phyloP scores from a whole-genome alignment of 2,888 invertebrate genomes.

The Hirudinaria manillensis region DNA sequence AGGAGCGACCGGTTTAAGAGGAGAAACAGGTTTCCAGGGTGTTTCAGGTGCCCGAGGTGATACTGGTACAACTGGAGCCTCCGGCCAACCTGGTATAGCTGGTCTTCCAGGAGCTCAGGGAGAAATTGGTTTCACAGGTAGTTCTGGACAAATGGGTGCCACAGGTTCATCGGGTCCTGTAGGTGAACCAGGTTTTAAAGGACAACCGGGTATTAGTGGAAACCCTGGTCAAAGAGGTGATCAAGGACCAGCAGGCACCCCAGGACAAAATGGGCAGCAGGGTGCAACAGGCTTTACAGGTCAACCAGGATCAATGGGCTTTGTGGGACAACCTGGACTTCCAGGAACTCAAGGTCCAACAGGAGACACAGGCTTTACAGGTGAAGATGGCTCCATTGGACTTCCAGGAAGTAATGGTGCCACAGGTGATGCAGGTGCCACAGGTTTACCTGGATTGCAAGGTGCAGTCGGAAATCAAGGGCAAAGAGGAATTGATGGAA shows the following conservation, averaged over 20 bases:
- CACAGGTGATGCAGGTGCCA: slow-evolving; percentile 11
- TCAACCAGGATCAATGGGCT: slow-evolving; percentile 30
- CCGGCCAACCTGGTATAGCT: slow-evolving; percentile 25
- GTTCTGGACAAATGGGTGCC: slow-evolving; percentile 31
- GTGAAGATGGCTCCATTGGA: slow-evolving; percentile 29
- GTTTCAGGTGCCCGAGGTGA: slow-evolving; percentile 32
- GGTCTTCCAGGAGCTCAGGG: slow-evolving; percentile 20
- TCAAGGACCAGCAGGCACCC: slow-evolving; percentile 31
- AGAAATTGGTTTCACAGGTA: slow-evolving; percentile 24
- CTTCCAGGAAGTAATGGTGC: slow-evolving; percentile 24
- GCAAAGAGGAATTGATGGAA: slow-evolving; percentile 32
- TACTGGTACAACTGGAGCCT: slow-evolving; percentile 29
- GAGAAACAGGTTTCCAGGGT: slow-evolving; percentile 18
- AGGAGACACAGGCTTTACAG: slow-evolving; percentile 43
- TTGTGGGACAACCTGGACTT: slow-evolving; percentile 33
- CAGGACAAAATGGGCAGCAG: slow-evolving; percentile 32
- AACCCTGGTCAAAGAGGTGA: slow-evolving; percentile 33
- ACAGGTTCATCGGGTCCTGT: slow-evolving; percentile 31
- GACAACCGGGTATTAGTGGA: slow-evolving; percentile 30
- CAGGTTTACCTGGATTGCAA: slow-evolving; percentile 21
- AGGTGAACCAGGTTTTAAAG: slow-evolving; percentile 34
- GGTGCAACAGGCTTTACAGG: slow-evolving; percentile 27
- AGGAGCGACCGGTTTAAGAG: slow-evolving; percentile 35
- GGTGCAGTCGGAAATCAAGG: slow-evolving; percentile 35
- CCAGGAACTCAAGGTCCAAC: slow-evolving; percentile 40